Conservation (phyloP, 2,888 invertebrate genomes). For the Drosophila mettleri region DNA sequence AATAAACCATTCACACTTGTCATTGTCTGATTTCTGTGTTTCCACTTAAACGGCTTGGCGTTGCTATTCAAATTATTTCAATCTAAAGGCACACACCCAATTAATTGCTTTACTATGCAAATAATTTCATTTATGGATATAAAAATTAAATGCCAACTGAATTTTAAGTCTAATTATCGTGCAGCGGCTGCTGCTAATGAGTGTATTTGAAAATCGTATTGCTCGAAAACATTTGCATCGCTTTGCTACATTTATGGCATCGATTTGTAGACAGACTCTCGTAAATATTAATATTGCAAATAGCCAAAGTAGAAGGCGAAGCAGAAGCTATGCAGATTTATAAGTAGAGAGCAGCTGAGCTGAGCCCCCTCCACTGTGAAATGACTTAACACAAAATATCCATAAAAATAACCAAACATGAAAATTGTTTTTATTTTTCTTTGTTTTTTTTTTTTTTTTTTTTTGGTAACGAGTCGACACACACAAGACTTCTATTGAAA, state of each 20-base stretch:
- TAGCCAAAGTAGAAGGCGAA: constrained; percentile 12
- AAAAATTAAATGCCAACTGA: constrained; percentile 3
- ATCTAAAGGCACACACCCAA: not conserved
- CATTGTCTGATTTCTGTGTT: no score
- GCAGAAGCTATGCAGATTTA: constrained; percentile 17
- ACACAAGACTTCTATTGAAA: constrained; percentile 34
- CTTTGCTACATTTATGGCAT: constrained; percentile 38
- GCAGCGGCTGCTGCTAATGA: not conserved
- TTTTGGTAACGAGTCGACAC: constrained; percentile 30
- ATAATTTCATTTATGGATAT: not conserved
- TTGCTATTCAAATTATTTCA: not conserved
- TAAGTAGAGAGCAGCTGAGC: constrained; percentile 6
- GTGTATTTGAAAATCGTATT: constrained; percentile 11
- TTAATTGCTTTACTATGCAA: not conserved
- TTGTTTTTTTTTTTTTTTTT: constrained; percentile 8
- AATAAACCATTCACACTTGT: not conserved
- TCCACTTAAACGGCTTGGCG: not conserved
- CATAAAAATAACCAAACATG: constrained; percentile 34
- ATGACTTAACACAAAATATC: constrained; percentile 53
- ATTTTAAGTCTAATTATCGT: constrained; percentile 7
- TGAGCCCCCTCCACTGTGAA: not conserved
- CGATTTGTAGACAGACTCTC: constrained; percentile 18
- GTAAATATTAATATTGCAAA: constrained; percentile 46
- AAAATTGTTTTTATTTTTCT: constrained; percentile 29
- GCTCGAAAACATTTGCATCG: not conserved